Evolutionary conservation across 2,888 invertebrate species (phyloP).

Genomic region (Rhynchonema sp.): DNA sequence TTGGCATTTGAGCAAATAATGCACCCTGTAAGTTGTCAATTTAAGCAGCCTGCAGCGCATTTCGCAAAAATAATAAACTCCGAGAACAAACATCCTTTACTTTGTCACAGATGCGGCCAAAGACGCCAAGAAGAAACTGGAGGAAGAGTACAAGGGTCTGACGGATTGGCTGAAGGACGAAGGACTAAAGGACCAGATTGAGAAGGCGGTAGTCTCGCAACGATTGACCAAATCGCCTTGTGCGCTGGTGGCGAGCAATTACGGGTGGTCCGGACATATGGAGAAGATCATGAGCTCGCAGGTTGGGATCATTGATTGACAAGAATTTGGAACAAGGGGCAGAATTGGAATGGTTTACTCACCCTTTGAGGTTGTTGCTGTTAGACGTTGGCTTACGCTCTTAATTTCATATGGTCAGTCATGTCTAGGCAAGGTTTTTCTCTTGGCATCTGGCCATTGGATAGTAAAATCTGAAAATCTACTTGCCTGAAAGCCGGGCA

Average conservation of each 20-base stretch:
- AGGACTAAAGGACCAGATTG: conserved; percentile 37
- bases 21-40: not conserved
- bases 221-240: conserved; percentile 76
- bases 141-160: conserved; percentile 57
- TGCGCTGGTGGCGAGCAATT: conserved; percentile 82
- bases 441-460: too few relatives aligned
- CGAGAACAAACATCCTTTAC: too few relatives aligned
- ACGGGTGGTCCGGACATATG: conserved; percentile 99
- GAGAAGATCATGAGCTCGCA: conserved; percentile 57
- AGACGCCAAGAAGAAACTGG: conserved; percentile 58
- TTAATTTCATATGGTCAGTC: too few relatives aligned
- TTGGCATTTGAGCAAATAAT: not conserved
- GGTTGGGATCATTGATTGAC: not conserved
- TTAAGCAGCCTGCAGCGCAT: not conserved
- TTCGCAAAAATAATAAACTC: too few relatives aligned
- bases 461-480: too few relatives aligned
- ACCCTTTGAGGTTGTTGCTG: too few relatives aligned
- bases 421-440: too few relatives aligned
- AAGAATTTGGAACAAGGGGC: too few relatives aligned
- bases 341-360: too few relatives aligned
- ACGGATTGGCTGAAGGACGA: conserved; percentile 68
- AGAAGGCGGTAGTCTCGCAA: conserved; percentile 64
- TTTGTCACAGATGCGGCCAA: conserved; percentile 49
- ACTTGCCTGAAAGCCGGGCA: too few relatives aligned
- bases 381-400: too few relatives aligned